Conservation (phyloP, 1,140 invertebrate species). For the Zelostemma sp. region DNA sequence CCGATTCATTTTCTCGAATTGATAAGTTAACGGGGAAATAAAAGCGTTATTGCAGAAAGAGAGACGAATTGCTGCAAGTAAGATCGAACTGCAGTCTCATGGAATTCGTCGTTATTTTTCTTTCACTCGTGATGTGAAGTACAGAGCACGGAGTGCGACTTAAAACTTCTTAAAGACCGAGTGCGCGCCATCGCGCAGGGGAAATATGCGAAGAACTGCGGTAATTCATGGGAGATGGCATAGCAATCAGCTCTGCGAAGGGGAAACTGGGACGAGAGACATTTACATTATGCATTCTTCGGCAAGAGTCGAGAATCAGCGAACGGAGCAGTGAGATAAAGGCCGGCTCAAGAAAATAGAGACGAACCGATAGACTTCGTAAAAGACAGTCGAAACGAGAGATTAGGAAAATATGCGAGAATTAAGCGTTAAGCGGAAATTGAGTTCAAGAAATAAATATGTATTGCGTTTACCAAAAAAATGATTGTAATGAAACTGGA, state of each 20-base stretch:
- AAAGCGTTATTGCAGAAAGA: slow-evolving; percentile 10
- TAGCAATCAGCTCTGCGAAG: slow-evolving; percentile 49
- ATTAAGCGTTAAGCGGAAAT: background rate
- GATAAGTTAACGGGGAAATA: slow-evolving; percentile 8
- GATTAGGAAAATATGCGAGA: slow-evolving; percentile 2
- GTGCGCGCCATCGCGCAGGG: slow-evolving; percentile 18
- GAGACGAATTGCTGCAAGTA: slow-evolving; percentile 12
- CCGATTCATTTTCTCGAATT: slow-evolving; percentile 5
- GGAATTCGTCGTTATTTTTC: slow-evolving; percentile 13
- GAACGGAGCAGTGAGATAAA: slow-evolving; percentile 12
- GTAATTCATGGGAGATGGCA: slow-evolving; percentile 50
- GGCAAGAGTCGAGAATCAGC: slow-evolving; percentile 28
- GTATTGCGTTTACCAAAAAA: no score
- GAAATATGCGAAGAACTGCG: slow-evolving; percentile 35
- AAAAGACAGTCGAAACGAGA: slow-evolving; percentile 16
- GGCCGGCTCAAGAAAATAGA: slow-evolving; percentile 2
- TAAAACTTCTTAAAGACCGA: slow-evolving; percentile 40
- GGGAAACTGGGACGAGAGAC: slow-evolving; percentile 54
- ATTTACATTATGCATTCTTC: slow-evolving; percentile 57
- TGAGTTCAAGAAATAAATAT: background rate
- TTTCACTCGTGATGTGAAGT: slow-evolving; percentile 4
- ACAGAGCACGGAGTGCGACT: slow-evolving; percentile 14
- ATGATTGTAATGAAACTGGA: no score
- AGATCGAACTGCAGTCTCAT: slow-evolving; percentile 12
- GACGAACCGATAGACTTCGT: slow-evolving; percentile 38